Evolutionary conservation across 2,113 vertebrate genomes (phyloP), one percentile per base, ranked within the genome.

Genomic region (Nematolebias whitei): DNA sequence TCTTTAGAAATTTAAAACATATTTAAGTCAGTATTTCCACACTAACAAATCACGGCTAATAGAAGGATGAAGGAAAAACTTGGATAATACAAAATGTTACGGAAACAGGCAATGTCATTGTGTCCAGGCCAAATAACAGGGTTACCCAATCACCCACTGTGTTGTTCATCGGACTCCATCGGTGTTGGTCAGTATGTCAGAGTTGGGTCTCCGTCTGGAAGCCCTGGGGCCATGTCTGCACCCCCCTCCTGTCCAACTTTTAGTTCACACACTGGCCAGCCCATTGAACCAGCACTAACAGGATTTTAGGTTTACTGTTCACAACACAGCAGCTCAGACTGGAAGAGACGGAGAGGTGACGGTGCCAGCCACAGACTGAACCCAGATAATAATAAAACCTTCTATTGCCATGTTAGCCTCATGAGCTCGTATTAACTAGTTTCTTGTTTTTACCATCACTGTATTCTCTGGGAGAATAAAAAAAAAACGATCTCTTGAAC

Each of bases 231-330:
- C n/a, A n/a, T n/a, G n/a, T n/a, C 83, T 83, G 70, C 20, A 63
- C 71, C 71, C 53, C 72, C 68, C 47, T 71, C 38, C 32, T 35
- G 9, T 10, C 49, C 57, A 2, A 3, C 52, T 67, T n/a, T n/a
- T 13, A 4, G 13, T 75, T 80, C 76, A 74, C 76, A 79, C 19
- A 47, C 79, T 26, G 79, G 67, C 68, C 72, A 60, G 71, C 53
- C 69, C 72, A 63, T 11, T 85, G 80, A 84, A 76, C 82, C 82
- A 70, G 63, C 60, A 74, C 88, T 89, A 88, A 88, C 43, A 24
- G 88, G 85, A 85, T 90, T 89, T 83, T 69, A 74, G 71, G 59
- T 68, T 63, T 58, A 62, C 69, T 84, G 78, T 85, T 79, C 53
- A 48, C 73, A 56, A 54, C 63, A 73, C 65, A 82, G 48, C 56